phyloP scores from a whole-genome alignment of 1,140 invertebrate species.

The Grapholita molesta region DNA sequence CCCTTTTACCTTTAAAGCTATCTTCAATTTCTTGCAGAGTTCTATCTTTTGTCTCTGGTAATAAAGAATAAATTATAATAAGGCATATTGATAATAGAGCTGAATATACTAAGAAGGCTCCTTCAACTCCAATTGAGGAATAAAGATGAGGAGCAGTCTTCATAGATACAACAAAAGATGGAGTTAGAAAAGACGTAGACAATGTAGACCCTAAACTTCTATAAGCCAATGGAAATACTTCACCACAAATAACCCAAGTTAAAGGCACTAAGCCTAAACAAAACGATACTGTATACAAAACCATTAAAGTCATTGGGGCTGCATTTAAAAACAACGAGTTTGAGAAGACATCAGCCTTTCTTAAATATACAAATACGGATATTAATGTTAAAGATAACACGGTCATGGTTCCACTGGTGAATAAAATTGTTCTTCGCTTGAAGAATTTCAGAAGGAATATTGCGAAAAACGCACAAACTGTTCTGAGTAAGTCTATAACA shows the following conservation, averaged over 20 bases:
- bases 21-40: constrained; percentile 69
- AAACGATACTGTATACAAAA: constrained; percentile 60
- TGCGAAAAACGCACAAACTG: constrained; percentile 61
- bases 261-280: constrained; percentile 66
- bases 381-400: constrained; percentile 57
- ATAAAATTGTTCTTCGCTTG: constrained; percentile 61
- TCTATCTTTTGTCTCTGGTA: constrained; percentile 70
- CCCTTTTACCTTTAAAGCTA: constrained; percentile 61
- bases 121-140: constrained; percentile 63
- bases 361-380: constrained; percentile 62
- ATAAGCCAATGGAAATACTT: constrained; percentile 68
- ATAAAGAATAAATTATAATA: constrained; percentile 52
- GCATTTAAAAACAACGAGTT: constrained; percentile 46
- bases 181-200: constrained; percentile 68
- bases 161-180: constrained; percentile 70
- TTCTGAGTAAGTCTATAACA: constrained; percentile 63
- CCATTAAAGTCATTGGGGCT: constrained; percentile 61
- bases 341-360: constrained; percentile 47
- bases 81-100: constrained; percentile 54
- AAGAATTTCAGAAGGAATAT: constrained; percentile 66
- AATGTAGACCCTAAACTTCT: constrained; percentile 69
- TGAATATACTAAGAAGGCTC: constrained; percentile 66
- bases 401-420: constrained; percentile 61
- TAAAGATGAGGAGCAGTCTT: constrained; percentile 70
- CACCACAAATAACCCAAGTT: constrained; percentile 72